Conservation (phyloP, 2,888 invertebrate species). For the Andrena dorsata region DNA sequence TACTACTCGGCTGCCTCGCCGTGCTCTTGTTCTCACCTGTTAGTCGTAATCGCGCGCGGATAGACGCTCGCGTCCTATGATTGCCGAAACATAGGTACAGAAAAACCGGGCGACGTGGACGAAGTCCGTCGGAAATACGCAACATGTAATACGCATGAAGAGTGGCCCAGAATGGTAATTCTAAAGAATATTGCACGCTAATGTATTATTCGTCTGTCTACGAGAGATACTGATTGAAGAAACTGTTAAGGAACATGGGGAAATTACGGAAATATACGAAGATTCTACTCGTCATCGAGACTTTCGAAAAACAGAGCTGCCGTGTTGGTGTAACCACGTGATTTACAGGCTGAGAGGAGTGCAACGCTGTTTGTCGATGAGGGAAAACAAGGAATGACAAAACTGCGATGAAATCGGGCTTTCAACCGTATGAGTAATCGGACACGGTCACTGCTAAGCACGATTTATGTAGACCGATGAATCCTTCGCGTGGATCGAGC, state of each 20-base stretch:
- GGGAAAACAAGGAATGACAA: slow-evolving; percentile 45
- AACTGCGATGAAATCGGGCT: slow-evolving; percentile 51
- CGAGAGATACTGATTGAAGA: too few relatives aligned
- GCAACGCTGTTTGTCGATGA: slow-evolving; percentile 28
- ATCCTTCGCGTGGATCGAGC: slow-evolving; percentile 16
- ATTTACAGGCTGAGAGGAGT: slow-evolving; percentile 30
- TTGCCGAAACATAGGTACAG: too few relatives aligned
- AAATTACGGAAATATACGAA: slow-evolving; percentile 5
- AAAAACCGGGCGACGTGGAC: too few relatives aligned
- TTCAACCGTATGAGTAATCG: slow-evolving; percentile 56
- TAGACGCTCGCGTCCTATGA: too few relatives aligned
- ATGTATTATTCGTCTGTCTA: too few relatives aligned
- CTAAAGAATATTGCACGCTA: too few relatives aligned
- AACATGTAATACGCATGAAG: too few relatives aligned
- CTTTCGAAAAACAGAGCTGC: background rate
- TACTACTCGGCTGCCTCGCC: too few relatives aligned
- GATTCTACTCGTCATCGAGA: background rate
- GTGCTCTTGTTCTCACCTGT: too few relatives aligned
- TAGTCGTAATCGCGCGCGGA: too few relatives aligned
- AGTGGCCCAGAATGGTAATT: too few relatives aligned
- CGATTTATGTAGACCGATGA: slow-evolving; percentile 47
- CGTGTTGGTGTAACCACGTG: background rate
- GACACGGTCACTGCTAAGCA: slow-evolving; percentile 7
- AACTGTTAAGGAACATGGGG: background rate
- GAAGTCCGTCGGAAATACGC: too few relatives aligned